Evolutionary conservation across 2,797 vertebrate genomes (phyloP), one percentile per base, ranked within the genome.

Genomic region (Enoplosus armatus): DNA sequence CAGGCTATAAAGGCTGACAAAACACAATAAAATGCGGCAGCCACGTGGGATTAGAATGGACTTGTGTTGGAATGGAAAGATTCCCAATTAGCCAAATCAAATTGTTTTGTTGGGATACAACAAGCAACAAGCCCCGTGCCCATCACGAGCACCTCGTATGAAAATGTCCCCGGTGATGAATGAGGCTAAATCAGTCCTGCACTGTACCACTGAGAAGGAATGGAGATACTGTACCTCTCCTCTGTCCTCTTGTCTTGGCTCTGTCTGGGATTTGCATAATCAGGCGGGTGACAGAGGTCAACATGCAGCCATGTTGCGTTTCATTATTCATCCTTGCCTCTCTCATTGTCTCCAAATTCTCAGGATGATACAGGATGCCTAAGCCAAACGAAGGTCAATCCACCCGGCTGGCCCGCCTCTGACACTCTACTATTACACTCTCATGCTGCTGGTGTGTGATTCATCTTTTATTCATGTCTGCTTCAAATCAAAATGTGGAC

Each of bases 131-230:
- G 79, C 83, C 80, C 56, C 14, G 15, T 71, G 78, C 75, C 83
- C 72, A 59, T 90, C 81, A 86, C 73, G 74, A 75, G 79, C 61
- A 78, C 54, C 73, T 86, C 58, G 86, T 86, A 91, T 92, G 92
- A 92, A 93, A 91, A 90, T 83, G 92, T 90, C 93, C 92, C 79
- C n/a, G 82, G 85, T 93, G 92, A 92, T 90, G 79, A 93, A 92
- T 90, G 87, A 85, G 83, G 72, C 72, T 71, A 78, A 87, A 89
- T 79, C 90, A 87, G 80, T 72, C 59, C 75, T 74, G 78, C 10
- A 8, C 43, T 68, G 43, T 56, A 53, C 50, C 72, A 73, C 56
- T 53, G 63, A 80, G 53, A 66, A 71, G 50, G 43, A 59, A 60
- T 51, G 26, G 55, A 77, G 76, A 68, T 48, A 37, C 72, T 53